Evolutionary conservation across 2,888 invertebrate genomes (phyloP).

Genomic region (Parnassius orleans): DNA sequence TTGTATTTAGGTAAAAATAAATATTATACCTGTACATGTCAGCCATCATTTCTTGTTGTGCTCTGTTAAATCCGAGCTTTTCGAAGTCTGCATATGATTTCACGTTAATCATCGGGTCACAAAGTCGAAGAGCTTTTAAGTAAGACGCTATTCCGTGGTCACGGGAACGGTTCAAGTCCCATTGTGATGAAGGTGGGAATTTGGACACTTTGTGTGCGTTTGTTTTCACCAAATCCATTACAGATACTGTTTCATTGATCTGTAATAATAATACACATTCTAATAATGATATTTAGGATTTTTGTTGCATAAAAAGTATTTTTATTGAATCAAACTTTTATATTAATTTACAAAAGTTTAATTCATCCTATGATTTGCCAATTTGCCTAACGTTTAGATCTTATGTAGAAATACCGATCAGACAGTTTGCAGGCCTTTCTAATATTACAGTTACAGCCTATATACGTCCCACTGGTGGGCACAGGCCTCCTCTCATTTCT

Average conservation of each 20-base stretch:
- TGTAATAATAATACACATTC: conserved; percentile 43
- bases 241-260: conserved; percentile 81
- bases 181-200: conserved; percentile 72
- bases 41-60: conserved; percentile 83
- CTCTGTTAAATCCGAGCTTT: conserved; percentile 77
- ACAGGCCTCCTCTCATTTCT: too few relatives aligned
- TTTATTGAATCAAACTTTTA: too few relatives aligned
- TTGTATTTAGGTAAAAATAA: too few relatives aligned
- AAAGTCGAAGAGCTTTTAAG: conserved; percentile 84
- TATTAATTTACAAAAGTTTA: too few relatives aligned
- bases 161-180: conserved; percentile 80
- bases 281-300: too few relatives aligned
- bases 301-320: too few relatives aligned
- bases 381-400: too few relatives aligned
- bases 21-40: conserved; percentile 82
- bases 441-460: too few relatives aligned
- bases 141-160: conserved; percentile 92
- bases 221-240: conserved; percentile 83
- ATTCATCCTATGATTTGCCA: too few relatives aligned
- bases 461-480: too few relatives aligned
- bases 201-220: conserved; percentile 83
- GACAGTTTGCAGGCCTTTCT: too few relatives aligned
- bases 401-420: too few relatives aligned
- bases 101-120: conserved; percentile 76
- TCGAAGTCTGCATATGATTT: conserved; percentile 82